Evolutionary conservation across 2,113 vertebrate species (phyloP), one percentile per base, ranked within the genome.

Genomic region (Ptyas mucosa): DNA sequence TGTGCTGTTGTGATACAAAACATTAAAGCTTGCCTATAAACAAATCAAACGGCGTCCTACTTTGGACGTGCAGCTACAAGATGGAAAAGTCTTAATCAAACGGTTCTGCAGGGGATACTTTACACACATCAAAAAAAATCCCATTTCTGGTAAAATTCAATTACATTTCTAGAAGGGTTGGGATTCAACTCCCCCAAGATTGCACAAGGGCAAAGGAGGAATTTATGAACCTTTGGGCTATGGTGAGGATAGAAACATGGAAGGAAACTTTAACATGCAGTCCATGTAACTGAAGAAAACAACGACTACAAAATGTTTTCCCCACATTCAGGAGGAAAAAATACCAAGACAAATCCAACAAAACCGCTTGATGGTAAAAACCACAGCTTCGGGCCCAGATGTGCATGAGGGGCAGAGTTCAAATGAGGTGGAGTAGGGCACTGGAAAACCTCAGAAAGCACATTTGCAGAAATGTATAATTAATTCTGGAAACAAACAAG

Each of bases 381-480:
- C 95, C 94, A 92, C 95, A 95, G 94, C 88, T 91, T 92, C 90
- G 95, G 94, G 91, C 96, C 88, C 95, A 95, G 97, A 98, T 97
- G 97, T 97, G 96, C 95, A 96, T 94, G 93, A 96, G 94, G 95
- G 95, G 94, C 96, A 94, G 92, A 96, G 96, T 97, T 96, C 96
- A 97, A 93, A 90, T 86, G 92, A 43, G 75, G 75, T 81, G 75
- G 75, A 43, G 75, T 43, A 8, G 34, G 69, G n/a, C 34, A 39
- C 4, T 21, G 75, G 18, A 95, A 97, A 97, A 95, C 95, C 95
- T 97, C 95, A 96, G 94, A 86, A 94, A 94, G 95, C 96, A 97
- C 96, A 97, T 97, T 97, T 97, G 96, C 96, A 97, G 93, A 97
- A 97, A 97, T 97, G 96, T 94, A 97, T 95, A 97, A 97, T 96